Base-by-base conservation (phyloP, 2,797 vertebrate genomes). In the Sylvia borin region DNA sequence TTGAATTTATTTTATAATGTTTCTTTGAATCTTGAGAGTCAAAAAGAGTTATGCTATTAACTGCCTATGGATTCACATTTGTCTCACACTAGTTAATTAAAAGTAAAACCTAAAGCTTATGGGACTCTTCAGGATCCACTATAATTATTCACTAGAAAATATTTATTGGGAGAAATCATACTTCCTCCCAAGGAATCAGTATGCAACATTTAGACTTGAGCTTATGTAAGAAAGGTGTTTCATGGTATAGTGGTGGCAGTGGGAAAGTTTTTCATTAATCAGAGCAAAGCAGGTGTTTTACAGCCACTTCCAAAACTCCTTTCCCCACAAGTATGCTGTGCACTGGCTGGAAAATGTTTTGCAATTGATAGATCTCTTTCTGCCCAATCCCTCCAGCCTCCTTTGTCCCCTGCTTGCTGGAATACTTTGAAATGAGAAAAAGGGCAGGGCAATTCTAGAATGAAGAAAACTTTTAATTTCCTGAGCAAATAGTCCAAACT, bases 181-280 rank as follows among this genome's bases (percentile, higher is more conserved):
- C 64, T 77, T 90, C 67, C n/a, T 66, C 48, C 22, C 24, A 32
- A 48, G 18, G 38, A 83, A 76, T 43, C 25, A 88, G 64, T 16
- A 36, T 53, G 8, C 34, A 75, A 38, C 27, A 75, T 8, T 50
- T 71, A 20, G 16, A 13, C 45, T 13, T 62, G 72, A 88, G 10
- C 5, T 87, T 68, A 36, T 68, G 11, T 17, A 42, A 64, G 57
- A 72, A 68, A 47, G 19, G 55, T 20, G 8, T 24, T 82, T 58
- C 27, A 48, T 14, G 38, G 3, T 7, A 3, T 29, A 3, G 17
- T 36, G 24, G 9, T 42, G 10, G 10, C 21, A 66, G 38, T 0
- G 0, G 10, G 4, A 55, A 13, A 85, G 71, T 25, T 32, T 27
- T 32, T 67, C 40, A 67, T 57, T 51, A 70, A 47, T 40, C 9